Evolutionary conservation across 2,888 invertebrate genomes (phyloP), one percentile per base, ranked within the genome.

Genomic region (Mellilla xanthometata): DNA sequence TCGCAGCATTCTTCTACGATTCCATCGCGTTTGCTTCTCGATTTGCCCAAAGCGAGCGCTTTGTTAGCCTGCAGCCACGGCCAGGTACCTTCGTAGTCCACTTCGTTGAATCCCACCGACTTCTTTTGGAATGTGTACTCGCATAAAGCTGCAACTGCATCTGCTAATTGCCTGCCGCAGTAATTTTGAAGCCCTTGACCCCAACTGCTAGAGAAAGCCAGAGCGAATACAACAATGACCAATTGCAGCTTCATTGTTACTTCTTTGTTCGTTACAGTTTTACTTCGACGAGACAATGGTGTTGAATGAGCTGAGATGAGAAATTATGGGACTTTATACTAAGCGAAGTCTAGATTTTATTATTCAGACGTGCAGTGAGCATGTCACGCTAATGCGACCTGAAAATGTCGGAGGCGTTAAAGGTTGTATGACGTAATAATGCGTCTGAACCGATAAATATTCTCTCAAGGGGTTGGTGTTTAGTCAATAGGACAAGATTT

Each of bases 1-100:
- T 52, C 39, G n/a, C 55, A 52, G 52, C 55, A 55, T 15, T 52
- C 52, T 19, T 39, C 39, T 2, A 44, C 48, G 13, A 56, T 53
- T 3, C 50, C 50, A 10, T 24, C 8, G 3, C 29, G 12, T 4
- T 19, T 19, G 6, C 6, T 19, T 19, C 15, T 19, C 15, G 15
- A 19, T 6, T 19, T 19, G 3, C 15, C 28, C 12, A 9, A 8
- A 19, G n/a, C 12, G 11, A 12, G 12, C 13, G 13, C 26, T 26
- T 24, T 30, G 48, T 7, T 30, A 41, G 27, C 15, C 6, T 19
- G 15, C 3, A 19, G 3, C 15, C 15, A 19, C 15, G 15, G 15
- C 15, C 15, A 19, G 15, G 15, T 5, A 19, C 15, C 15, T 6
- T 43, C 35, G 36, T 48, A 50, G 12, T 34, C 15, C 22, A 51